Conservation (phyloP, 2,797 vertebrate species). For the Malurus splendens region DNA sequence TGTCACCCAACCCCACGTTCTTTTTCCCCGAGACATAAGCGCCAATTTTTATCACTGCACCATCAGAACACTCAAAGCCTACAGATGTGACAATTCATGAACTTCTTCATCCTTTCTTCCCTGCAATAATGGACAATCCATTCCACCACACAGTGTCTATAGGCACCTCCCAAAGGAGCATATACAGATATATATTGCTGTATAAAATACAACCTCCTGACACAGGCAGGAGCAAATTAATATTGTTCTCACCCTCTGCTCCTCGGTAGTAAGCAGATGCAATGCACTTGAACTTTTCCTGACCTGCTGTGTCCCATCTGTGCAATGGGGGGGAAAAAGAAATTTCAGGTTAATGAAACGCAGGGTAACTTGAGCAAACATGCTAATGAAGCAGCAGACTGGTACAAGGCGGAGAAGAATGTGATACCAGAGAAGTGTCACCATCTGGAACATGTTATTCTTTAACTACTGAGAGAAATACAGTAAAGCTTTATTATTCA, state of each 20-base stretch:
- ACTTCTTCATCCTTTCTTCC: background rate
- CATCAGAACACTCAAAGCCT: background rate
- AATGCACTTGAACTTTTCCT: slow-evolving; percentile 95
- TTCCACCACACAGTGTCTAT: background rate
- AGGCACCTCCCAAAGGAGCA: background rate
- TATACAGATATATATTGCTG: background rate
- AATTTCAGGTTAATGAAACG: slow-evolving; percentile 13
- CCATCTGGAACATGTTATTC: slow-evolving; percentile 49
- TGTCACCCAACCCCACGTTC: background rate
- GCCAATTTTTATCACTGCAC: background rate
- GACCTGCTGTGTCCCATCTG: slow-evolving; percentile 94
- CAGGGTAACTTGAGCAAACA: slow-evolving; percentile 12
- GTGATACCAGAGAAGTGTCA: slow-evolving; percentile 13
- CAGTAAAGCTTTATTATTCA: background rate
- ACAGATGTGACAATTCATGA: background rate
- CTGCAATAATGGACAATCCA: background rate
- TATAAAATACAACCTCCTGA: background rate
- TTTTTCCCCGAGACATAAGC: background rate
- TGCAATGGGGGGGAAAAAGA: background rate
- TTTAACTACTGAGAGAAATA: slow-evolving; percentile 15
- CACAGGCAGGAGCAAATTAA: background rate
- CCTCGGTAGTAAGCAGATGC: slow-evolving; percentile 89
- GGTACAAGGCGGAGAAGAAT: slow-evolving; percentile 1
- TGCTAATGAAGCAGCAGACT: slow-evolving; percentile 3
- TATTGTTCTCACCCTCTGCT: slow-evolving; percentile 79